These are phyloP conservation scores for Drosophila histrio DNA, from an alignment of 2,888 invertebrate species.

Conservation along the genomic window DNA sequence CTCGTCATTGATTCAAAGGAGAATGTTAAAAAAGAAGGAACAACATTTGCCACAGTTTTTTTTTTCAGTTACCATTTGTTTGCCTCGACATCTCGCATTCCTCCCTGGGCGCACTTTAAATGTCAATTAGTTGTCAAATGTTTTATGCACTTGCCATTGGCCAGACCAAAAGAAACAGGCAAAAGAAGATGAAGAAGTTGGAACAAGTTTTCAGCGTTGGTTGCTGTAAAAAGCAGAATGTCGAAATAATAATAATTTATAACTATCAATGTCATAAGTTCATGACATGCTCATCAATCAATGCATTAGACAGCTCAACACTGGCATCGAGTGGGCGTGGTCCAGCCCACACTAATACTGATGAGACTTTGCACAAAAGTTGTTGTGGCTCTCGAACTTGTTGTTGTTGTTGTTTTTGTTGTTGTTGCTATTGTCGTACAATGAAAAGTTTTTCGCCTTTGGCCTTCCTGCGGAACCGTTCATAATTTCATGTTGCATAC, in stretches of 20 bases:
- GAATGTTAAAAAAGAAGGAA: background rate
- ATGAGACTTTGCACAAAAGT: slow-evolving; percentile 32
- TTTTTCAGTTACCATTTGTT: slow-evolving; percentile 35
- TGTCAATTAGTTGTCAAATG: slow-evolving; percentile 78
- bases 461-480: slow-evolving; percentile 37
- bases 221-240: slow-evolving; percentile 60
- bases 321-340: slow-evolving; percentile 25
- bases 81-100: slow-evolving; percentile 1
- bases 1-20: slow-evolving; percentile 7
- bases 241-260: slow-evolving; percentile 82
- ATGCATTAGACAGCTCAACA: slow-evolving; percentile 71
- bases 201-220: slow-evolving; percentile 40
- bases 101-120: slow-evolving; percentile 60
- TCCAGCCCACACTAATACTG: slow-evolving; percentile 14
- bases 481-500: slow-evolving; percentile 72
- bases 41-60: slow-evolving; percentile 16
- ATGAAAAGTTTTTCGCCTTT: slow-evolving; percentile 43
- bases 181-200: slow-evolving; percentile 2
- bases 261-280: slow-evolving; percentile 84
- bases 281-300: slow-evolving; percentile 83
- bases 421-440: slow-evolving; percentile 24
- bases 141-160: slow-evolving; percentile 46
- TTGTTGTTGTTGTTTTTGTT: slow-evolving; percentile 1
- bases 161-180: background rate
- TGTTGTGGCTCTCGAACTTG: slow-evolving; percentile 7